These are phyloP conservation scores for Bruchidius siliquastri DNA, from an alignment of 2,888 invertebrate genomes.

Conservation along the genomic window DNA sequence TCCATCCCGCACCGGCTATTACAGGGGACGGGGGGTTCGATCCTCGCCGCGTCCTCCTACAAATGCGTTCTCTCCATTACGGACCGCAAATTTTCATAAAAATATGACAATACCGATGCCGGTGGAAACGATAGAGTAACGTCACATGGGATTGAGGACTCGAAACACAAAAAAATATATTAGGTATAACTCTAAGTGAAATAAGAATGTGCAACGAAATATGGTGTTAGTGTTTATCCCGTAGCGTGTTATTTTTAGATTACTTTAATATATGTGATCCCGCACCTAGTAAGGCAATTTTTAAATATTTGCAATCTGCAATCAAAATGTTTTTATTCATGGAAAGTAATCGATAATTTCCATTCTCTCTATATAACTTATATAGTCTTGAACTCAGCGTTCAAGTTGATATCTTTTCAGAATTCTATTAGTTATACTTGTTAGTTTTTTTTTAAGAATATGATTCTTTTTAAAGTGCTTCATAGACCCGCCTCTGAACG, in stretches of 20 bases:
- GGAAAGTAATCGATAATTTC: no score
- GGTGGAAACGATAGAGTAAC: background rate
- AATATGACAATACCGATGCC: background rate
- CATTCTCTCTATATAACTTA: no score
- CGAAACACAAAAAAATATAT: background rate
- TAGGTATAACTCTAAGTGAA: background rate
- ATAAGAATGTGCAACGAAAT: no score
- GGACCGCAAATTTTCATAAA: background rate
- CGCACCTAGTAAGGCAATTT: no score
- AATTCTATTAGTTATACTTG: no score
- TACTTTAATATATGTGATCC: no score
- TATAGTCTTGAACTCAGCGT: no score
- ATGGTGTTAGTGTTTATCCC: no score
- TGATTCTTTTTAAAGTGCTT: background rate
- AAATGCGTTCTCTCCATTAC: slow-evolving; percentile 5
- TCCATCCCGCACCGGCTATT: background rate
- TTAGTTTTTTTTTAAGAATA: background rate
- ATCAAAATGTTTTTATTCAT: no score
- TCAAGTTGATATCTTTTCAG: no score
- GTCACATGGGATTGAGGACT: background rate
- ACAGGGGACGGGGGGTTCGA: background rate
- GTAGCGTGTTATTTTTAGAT: no score
- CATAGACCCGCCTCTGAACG: background rate
- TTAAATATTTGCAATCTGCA: no score
- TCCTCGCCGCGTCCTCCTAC: background rate